Evolutionary conservation across 37 sponge, comb jelly and placozoan genomes (phyloP), one percentile per base, ranked within the genome.

Genomic region (Oscarella lobularis): DNA sequence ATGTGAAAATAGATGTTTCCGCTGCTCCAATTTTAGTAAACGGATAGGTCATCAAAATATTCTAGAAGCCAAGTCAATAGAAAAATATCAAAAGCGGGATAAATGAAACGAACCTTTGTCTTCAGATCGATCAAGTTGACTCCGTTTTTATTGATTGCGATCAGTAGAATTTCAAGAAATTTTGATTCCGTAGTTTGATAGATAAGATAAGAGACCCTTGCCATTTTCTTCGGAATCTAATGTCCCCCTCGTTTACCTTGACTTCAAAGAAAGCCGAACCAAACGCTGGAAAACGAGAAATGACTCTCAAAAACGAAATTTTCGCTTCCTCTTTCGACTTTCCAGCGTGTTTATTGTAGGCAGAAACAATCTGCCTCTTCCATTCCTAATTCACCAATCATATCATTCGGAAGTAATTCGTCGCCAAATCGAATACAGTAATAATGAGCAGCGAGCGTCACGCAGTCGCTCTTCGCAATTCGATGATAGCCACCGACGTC

Each of bases 241-340:
- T 48, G 60, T 48, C 2, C 41, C 0, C n/a, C 0, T 0, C 27
- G 35, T 82, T 30, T 66, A 88, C 93, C 84, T 87, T 90, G 41
- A 95, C 89, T 83, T 95, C 95, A 84, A 95, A 95, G 89, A 95
- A 95, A 20, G 95, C 95, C 9, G 91, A 90, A 0, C 95, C 95
- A 85, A 95, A 95, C 29, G 95, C 90, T n/a, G 81, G 86, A 89
- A 89, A 95, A 9, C 77, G 67, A 29, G 81, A 71, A 48, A 95
- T 78, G 65, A 81, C 73, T 77, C 87, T 90, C 39, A 95, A 76
- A 83, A 95, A 90, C 6, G 76, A 78, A 31, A 90, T 72, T 75
- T 95, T 95, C 6, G 86, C 88, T 29, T 90, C 95, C 36, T 90
- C 87, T 9, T 67, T 65, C 37, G 79, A 77, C 4, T 70, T 66